phyloP scores from a whole-genome alignment of 2,797 vertebrate species.

The Nyctalus aviator region DNA sequence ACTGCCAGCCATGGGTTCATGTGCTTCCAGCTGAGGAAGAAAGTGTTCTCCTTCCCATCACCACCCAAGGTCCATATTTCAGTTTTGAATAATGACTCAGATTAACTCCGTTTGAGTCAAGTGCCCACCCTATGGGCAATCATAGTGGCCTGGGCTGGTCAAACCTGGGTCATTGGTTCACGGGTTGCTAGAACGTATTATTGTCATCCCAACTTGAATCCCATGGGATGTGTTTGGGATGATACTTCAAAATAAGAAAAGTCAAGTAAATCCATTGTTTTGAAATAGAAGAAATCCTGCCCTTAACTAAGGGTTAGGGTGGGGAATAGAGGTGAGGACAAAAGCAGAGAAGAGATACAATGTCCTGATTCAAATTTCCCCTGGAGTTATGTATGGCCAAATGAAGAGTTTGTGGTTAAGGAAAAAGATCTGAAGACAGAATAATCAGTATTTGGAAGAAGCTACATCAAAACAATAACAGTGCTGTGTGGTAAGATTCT shows the following conservation, averaged over 20 bases:
- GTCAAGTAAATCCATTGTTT: neutral
- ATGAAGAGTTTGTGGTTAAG: neutral
- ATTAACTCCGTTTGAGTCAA: neutral
- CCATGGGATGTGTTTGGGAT: neutral
- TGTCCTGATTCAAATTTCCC: neutral
- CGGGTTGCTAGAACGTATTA: neutral
- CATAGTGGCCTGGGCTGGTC: neutral
- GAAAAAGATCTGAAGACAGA: neutral
- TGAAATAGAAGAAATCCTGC: neutral
- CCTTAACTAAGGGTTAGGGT: neutral
- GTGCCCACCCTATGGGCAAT: neutral
- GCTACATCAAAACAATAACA: neutral
- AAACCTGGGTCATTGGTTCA: conserved; percentile 9
- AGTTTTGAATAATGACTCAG: neutral
- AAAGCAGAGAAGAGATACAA: neutral
- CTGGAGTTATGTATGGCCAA: neutral
- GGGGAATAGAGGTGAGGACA: neutral
- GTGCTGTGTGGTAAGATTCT: neutral
- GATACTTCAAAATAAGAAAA: neutral
- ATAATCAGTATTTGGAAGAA: neutral
- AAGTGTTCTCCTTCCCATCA: neutral
- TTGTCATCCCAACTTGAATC: neutral
- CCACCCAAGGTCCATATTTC: neutral
- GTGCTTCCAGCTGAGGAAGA: neutral
- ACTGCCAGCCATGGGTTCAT: neutral